Conservation (phyloP, 2,888 invertebrate genomes). For the Dastarcus helophoroides region DNA sequence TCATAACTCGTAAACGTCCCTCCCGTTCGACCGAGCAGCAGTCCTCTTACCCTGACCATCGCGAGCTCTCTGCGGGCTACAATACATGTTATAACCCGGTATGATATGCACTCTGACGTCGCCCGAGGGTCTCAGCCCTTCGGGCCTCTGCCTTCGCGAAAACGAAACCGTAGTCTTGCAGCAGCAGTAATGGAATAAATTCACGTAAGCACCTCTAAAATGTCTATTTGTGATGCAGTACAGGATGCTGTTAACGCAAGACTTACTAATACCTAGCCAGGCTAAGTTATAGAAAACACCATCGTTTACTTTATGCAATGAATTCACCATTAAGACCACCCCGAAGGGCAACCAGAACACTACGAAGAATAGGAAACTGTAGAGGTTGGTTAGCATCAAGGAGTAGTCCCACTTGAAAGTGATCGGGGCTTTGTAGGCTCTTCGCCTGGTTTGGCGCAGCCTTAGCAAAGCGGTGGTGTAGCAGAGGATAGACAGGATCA, state of each 20-base stretch:
- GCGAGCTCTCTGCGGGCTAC: constrained; percentile 44
- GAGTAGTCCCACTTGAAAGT: constrained; percentile 52
- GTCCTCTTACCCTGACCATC: constrained; percentile 32
- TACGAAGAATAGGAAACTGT: constrained; percentile 51
- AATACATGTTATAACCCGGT: constrained; percentile 56
- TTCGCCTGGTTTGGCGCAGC: constrained; percentile 36
- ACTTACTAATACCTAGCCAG: constrained; percentile 59
- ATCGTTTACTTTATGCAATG: constrained; percentile 39
- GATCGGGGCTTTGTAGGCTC: constrained; percentile 51
- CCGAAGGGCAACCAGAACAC: constrained; percentile 60
- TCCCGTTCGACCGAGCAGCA: constrained; percentile 38
- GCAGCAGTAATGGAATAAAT: constrained; percentile 68
- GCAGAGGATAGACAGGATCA: constrained; percentile 42
- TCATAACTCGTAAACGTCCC: constrained; percentile 47
- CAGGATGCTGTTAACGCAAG: constrained; percentile 53
- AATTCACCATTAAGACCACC: constrained; percentile 45
- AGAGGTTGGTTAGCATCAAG: constrained; percentile 51
- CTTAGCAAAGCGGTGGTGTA: constrained; percentile 42
- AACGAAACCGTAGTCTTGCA: constrained; percentile 65
- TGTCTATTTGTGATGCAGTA: constrained; percentile 53
- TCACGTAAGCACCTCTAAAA: constrained; percentile 59
- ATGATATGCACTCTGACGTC: constrained; percentile 68
- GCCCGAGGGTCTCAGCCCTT: constrained; percentile 39
- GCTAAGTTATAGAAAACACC: constrained; percentile 53
- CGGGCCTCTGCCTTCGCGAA: constrained; percentile 46